Evolutionary conservation across 2,113 vertebrate species (phyloP), one percentile per base, ranked within the genome.

Genomic region (Hipposideros armiger): DNA sequence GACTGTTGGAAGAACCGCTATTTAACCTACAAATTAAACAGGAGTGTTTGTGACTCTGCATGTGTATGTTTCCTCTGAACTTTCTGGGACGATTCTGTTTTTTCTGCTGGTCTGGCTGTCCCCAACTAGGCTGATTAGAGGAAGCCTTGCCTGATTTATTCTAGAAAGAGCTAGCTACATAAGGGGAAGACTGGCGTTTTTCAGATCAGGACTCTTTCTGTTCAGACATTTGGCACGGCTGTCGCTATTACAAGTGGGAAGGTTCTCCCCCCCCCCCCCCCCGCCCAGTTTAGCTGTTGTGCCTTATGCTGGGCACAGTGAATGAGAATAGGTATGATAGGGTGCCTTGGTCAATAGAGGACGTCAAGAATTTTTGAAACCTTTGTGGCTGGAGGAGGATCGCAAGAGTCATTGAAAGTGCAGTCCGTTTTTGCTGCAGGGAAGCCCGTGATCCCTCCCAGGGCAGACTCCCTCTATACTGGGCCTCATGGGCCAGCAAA

Each of bases 391-490:
- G 52, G 36, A 40, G 8, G 42, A 24, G 42, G 67, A 7, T 30
- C 26, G 14, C 0, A 24, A 60, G 1, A 14, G 26, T 54, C 69
- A 36, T 0, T 10, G 70, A 70, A 45, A 54, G 8, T 22, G 62
- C 40, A 0, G 32, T 36, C 40, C 64, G 2, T 67, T 85, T 85
- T 58, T 85, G 40, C 15, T 6, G 24, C 0, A 2, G 64, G 84
- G 36, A 52, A 50, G 9, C 13, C 64, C 2, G 4, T 13, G 4
- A n/a, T 40, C 40, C 36, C 16, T 24, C 30, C 4, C 7, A 45
- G 52, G 60, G 32, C n/a, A 0, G 2, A 16, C 8, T n/a, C 11
- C 54, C 24, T 66, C 3, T 14, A 1, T 24, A 2, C 0, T 13
- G 32, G 56, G n/a, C 32, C 32, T n/a, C 8, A 28, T 11, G 28